Percentiles rank a stretch among this genome's conserved stretches.
phyloP scores from a whole-genome alignment of 2,888 invertebrate genomes.

The Chalcis sispes region DNA sequence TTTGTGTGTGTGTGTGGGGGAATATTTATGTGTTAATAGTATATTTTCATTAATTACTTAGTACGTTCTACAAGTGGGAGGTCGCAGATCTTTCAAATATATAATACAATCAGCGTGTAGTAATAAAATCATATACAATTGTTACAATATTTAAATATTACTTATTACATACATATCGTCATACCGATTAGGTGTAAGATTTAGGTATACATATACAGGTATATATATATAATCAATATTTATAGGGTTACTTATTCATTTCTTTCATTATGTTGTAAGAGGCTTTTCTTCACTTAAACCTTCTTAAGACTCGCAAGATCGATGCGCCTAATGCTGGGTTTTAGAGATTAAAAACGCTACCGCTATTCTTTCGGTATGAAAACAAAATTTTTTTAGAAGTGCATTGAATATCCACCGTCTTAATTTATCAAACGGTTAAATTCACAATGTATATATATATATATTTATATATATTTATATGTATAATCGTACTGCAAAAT shows the following conservation, averaged over 20 bases:
- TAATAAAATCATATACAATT: slow-evolving; percentile 77
- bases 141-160: slow-evolving; percentile 77
- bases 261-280: slow-evolving; percentile 50
- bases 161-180: slow-evolving; percentile 75
- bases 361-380: slow-evolving; percentile 54
- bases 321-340: slow-evolving; percentile 57
- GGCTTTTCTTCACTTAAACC: slow-evolving; percentile 52
- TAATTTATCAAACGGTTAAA: not conserved
- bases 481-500: slow-evolving; percentile 37
- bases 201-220: slow-evolving; percentile 71
- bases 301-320: slow-evolving; percentile 57
- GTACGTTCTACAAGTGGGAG: slow-evolving; percentile 75
- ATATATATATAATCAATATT: slow-evolving; percentile 70
- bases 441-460: slow-evolving; percentile 12
- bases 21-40: slow-evolving; percentile 32
- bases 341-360: slow-evolving; percentile 56
- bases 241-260: slow-evolving; percentile 71
- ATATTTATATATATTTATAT: too few species aligned
- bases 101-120: slow-evolving; percentile 76
- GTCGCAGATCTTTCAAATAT: slow-evolving; percentile 73
- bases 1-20: slow-evolving; percentile 38
- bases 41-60: slow-evolving; percentile 62
- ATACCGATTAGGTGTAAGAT: slow-evolving; percentile 71
- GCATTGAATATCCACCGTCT: slow-evolving; percentile 29
- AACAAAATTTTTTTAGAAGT: slow-evolving; percentile 42